These are phyloP conservation scores for Neelides sp. DNA, from an alignment of 1,140 invertebrate species.

Conservation along the genomic window DNA sequence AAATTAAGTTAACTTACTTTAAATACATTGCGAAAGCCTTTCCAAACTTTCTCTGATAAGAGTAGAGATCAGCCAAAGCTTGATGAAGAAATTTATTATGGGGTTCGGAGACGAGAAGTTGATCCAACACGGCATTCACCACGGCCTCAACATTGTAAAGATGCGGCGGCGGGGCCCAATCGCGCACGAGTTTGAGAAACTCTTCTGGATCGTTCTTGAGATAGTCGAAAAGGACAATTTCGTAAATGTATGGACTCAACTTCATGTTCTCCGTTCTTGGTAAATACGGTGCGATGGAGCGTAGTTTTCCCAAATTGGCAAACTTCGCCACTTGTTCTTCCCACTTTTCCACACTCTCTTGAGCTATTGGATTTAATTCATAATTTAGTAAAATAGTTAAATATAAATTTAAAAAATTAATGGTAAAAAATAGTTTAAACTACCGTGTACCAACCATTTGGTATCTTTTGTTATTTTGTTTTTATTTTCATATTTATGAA, in stretches of 20 bases:
- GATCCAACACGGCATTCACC: constrained; percentile 69
- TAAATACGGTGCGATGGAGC: constrained; percentile 73
- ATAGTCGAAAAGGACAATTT: constrained; percentile 89
- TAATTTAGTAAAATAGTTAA: too few species aligned
- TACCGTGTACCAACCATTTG: neutral
- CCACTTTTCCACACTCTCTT: constrained; percentile 71
- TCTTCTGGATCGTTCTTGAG: constrained; percentile 70
- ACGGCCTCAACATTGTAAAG: constrained; percentile 78
- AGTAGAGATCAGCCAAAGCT: constrained; percentile 81
- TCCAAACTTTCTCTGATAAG: constrained; percentile 78
- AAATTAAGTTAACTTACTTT: constrained; percentile 46
- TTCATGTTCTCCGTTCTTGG: constrained; percentile 47
- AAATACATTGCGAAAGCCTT: constrained; percentile 86
- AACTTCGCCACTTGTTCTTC: constrained; percentile 89
- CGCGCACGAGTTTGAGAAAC: constrained; percentile 74
- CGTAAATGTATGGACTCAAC: constrained; percentile 76
- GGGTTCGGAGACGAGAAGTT: constrained; percentile 50
- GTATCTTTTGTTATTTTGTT: too few species aligned
- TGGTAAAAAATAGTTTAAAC: neutral
- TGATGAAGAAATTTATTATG: constrained; percentile 64
- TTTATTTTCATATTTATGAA: too few species aligned
- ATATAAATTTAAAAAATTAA: too few species aligned
- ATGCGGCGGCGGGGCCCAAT: constrained; percentile 60
- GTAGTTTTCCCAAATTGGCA: constrained; percentile 63
- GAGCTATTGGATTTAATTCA: constrained; percentile 49